Evolutionary conservation across 1,140 invertebrate genomes (phyloP), one percentile per base, ranked within the genome.

Genomic region (Philotrypesis tridentata): DNA sequence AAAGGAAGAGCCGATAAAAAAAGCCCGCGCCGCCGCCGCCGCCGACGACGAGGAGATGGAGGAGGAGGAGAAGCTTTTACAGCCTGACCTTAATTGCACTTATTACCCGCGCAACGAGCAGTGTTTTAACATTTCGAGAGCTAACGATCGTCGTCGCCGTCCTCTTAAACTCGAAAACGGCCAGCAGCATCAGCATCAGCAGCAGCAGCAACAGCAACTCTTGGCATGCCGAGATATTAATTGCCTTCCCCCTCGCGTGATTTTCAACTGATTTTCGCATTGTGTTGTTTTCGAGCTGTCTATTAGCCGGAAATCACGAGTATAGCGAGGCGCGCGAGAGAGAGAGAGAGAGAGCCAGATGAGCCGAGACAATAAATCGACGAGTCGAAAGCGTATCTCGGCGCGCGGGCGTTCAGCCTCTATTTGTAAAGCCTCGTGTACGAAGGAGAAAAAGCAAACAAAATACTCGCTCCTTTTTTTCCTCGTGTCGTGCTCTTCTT

Each of bases 1-100:
- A 84, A 72, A 43, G 31, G 37, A 11, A 67, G 68, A 78, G 74
- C 31, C 70, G 55, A 78, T 70, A 84, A 85, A 84, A 81, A 83
- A 76, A 43, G 9, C n/a, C n/a, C n/a, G n/a, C n/a, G n/a, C n/a
- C n/a, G n/a, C n/a, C n/a, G n/a, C n/a, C n/a, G n/a, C n/a, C n/a
- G n/a, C n/a, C n/a, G n/a, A n/a, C n/a, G n/a, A n/a, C n/a, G n/a
- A n/a, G n/a, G n/a, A n/a, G 37, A 40, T 25, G 65, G 43, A 43
- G 67, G 27, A 75, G 74, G 60, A 74, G 55, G 79, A 82, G 73
- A 25, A 65, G 76, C 9, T 87, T 88, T 88, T 87, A 87, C 85
- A 82, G 70, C 85, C 85, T 85, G 83, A 82, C 85, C 87, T 88
- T 87, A 88, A 88, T 88, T 88, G 87, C 84, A 83, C 84, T 87